Evolutionary conservation across 2,113 vertebrate genomes (phyloP).

Genomic region (Calyptomena viridis): DNA sequence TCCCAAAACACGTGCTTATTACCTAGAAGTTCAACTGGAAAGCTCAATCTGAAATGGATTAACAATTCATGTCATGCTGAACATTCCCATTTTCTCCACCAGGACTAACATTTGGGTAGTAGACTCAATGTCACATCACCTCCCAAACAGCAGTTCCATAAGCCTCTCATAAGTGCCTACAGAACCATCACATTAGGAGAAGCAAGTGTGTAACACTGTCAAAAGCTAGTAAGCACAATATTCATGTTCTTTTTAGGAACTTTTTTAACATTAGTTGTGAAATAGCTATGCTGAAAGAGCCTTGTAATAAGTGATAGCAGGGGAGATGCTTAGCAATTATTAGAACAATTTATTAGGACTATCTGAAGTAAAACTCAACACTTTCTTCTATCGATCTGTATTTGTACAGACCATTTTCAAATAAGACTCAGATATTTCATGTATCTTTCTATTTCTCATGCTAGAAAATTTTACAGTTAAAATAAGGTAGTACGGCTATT

Average conservation of each 20-base stretch:
- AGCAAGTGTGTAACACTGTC: neutral
- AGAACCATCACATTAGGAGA: neutral
- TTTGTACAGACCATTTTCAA: neutral
- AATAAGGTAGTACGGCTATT: neutral
- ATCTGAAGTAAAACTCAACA: neutral
- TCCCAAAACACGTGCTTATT: neutral
- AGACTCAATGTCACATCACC: neutral
- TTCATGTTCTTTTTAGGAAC: neutral
- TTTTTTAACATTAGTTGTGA: neutral
- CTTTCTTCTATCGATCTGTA: neutral
- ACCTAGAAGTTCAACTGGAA: neutral
- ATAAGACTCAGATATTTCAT: neutral
- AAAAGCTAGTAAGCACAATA: neutral
- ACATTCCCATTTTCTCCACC: neutral
- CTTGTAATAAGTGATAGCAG: neutral
- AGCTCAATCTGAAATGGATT: neutral
- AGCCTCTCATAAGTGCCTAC: neutral
- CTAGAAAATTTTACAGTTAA: neutral
- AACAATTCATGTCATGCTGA: neutral
- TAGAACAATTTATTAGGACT: neutral
- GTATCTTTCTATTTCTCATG: fast-evolving
- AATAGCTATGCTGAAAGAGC: neutral
- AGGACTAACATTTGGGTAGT: neutral
- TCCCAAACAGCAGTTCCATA: neutral
- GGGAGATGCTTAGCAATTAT: neutral